Evolutionary conservation across 2,888 invertebrate species (phyloP), one percentile per base, ranked within the genome.

Genomic region (Tholera decimalis): DNA sequence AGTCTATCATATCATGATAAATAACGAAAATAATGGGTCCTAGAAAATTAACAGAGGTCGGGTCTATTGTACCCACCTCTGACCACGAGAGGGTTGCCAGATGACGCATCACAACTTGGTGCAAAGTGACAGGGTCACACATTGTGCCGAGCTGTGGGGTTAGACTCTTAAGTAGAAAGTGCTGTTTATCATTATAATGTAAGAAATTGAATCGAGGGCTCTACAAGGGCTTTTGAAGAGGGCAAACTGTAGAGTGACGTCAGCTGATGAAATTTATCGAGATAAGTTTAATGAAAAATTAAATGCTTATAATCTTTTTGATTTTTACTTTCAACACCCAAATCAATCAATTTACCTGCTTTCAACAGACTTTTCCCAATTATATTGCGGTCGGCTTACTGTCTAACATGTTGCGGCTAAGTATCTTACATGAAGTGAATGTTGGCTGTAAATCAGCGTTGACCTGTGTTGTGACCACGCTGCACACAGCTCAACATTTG

Each of bases 31-130:
- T 63, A 71, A 68, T 70, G 58, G 47, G 43, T 65, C 39, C 67
- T 72, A 70, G 55, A 68, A 78, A 73, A 79, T 77, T 82, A 75
- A 69, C 55, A 56, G 53, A 44, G 49, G 26, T 47, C 15, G 50
- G 65, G 66, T 67, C 54, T 54, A 73, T 81, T 77, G 66, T 80
- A 71, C 74, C 72, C 26, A 71, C 74, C 72, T 26, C 26, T 44
- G 55, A 55, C 70, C 73, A 44, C 65, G 28, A 57, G 62, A 73
- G 75, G 73, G 82, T 81, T 72, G 58, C 64, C 77, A 86, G 80
- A 84, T 86, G 85, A 82, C 86, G 78, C 83, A 71, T 80, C 67
- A 78, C 74, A 84, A 85, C 68, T 83, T 85, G 50, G 63, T 65
- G 56, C 61, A 61, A 65, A 44, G 63, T 62, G 77, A 80, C 81